phyloP scores from a whole-genome alignment of 2,888 invertebrate species.

The Ichneumoninae sp. region DNA sequence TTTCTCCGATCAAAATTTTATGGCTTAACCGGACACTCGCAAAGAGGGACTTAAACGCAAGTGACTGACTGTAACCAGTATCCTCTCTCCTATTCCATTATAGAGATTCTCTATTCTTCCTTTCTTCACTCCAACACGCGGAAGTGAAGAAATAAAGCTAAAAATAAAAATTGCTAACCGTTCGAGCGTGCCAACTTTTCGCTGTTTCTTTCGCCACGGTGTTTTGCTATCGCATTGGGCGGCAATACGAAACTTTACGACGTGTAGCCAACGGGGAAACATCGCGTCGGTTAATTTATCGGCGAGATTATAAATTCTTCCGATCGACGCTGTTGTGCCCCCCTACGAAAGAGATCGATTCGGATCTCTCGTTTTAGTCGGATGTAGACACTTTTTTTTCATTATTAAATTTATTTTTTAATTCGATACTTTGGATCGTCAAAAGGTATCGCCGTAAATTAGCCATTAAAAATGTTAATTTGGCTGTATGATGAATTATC shows the following conservation, averaged over 20 bases:
- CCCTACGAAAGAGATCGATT: slow-evolving; percentile 9
- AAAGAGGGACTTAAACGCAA: neutral
- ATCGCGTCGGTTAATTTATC: slow-evolving; percentile 58
- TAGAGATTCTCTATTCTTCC: slow-evolving; percentile 5
- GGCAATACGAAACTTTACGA: slow-evolving; percentile 58
- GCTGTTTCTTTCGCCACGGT: neutral
- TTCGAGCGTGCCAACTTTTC: slow-evolving; percentile 11
- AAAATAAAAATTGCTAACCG: slow-evolving; percentile 1
- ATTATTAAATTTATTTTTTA: slow-evolving; percentile 9
- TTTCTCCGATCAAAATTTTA: neutral
- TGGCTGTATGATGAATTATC: slow-evolving; percentile 37
- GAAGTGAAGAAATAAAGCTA: slow-evolving; percentile 14
- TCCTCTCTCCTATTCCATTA: slow-evolving; percentile 1
- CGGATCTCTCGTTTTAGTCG: neutral
- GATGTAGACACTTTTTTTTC: neutral
- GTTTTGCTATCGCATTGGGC: neutral
- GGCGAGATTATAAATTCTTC: slow-evolving; percentile 48
- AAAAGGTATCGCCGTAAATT: slow-evolving; percentile 71
- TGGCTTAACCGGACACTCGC: neutral
- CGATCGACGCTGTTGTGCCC: slow-evolving; percentile 1
- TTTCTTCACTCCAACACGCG: slow-evolving; percentile 14
- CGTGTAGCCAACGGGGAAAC: slow-evolving; percentile 47
- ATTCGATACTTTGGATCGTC: neutral
- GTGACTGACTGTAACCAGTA: slow-evolving; percentile 6
- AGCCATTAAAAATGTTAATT: slow-evolving; percentile 73